phyloP scores from a whole-genome alignment of 2,113 vertebrate genomes.

The Acanthochromis polyacanthus region DNA sequence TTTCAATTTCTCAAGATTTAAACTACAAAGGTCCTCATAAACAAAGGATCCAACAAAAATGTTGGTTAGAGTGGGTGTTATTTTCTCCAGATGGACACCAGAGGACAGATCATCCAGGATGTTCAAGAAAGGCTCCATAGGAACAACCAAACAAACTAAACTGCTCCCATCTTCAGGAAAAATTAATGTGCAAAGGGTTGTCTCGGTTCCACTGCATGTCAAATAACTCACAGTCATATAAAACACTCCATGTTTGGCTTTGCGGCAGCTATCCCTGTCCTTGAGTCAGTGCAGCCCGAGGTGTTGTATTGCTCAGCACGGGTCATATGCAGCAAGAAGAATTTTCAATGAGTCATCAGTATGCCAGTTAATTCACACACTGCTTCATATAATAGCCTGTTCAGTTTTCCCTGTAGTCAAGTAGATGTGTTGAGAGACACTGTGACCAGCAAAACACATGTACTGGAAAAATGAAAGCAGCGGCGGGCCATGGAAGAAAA shows the following conservation, averaged over 20 bases:
- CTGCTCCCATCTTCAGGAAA: slow-evolving; percentile 33
- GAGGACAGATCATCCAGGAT: slow-evolving; percentile 41
- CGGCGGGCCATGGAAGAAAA: slow-evolving; percentile 1
- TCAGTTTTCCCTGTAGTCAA: slow-evolving; percentile 35
- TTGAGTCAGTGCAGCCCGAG: slow-evolving; percentile 70
- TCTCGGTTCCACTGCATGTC: slow-evolving; percentile 24
- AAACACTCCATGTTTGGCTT: slow-evolving; percentile 73
- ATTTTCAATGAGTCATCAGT: slow-evolving; percentile 67
- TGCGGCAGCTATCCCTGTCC: slow-evolving; percentile 46
- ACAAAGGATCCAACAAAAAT: slow-evolving; percentile 34
- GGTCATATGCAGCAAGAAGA: slow-evolving; percentile 66
- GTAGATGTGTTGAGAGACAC: slow-evolving; percentile 24
- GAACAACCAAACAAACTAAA: slow-evolving; percentile 45
- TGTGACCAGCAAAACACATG: slow-evolving; percentile 25
- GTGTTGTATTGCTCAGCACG: slow-evolving; percentile 70
- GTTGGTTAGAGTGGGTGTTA: slow-evolving; percentile 38
- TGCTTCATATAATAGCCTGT: slow-evolving; percentile 44
- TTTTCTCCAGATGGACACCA: slow-evolving; percentile 60
- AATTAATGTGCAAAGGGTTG: slow-evolving; percentile 14
- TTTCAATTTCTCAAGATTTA: slow-evolving; percentile 16
- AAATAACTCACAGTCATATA: slow-evolving; percentile 41
- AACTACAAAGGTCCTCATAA: slow-evolving; percentile 14
- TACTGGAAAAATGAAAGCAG: slow-evolving; percentile 28
- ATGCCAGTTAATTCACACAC: slow-evolving; percentile 51
- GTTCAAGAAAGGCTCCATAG: slow-evolving; percentile 29